These are phyloP conservation scores for Micropterix aruncella DNA, from an alignment of 2,888 invertebrate genomes.

Conservation along the genomic window DNA sequence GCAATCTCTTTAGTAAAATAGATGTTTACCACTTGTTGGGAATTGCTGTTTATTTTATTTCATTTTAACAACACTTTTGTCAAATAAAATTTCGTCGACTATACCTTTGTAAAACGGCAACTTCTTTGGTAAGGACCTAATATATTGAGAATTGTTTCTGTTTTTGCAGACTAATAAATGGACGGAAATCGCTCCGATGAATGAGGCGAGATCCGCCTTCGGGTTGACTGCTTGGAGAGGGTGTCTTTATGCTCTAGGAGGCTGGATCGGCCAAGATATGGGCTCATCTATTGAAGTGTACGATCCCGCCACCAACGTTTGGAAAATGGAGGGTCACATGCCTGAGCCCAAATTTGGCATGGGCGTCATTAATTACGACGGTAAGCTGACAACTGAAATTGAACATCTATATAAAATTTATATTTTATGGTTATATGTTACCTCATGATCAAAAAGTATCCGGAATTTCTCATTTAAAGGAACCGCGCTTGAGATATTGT, in stretches of 20 bases:
- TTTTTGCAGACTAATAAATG: constrained; percentile 36
- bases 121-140: too few species aligned
- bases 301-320: constrained; percentile 63
- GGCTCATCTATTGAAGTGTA: constrained; percentile 81
- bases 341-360: constrained; percentile 81
- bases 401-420: constrained; percentile 1
- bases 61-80: too few species aligned
- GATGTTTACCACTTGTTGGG: too few species aligned
- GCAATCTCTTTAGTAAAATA: too few species aligned
- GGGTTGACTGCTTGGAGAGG: constrained; percentile 76
- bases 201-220: constrained; percentile 78
- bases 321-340: constrained; percentile 65
- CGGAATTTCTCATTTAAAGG: too few species aligned
- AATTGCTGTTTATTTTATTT: too few species aligned
- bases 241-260: constrained; percentile 76
- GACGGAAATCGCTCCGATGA: constrained; percentile 55
- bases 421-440: too few species aligned
- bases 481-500: too few species aligned
- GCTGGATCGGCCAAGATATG: constrained; percentile 88
- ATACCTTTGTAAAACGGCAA: too few species aligned
- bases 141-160: too few species aligned
- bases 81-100: too few species aligned
- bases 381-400: constrained; percentile 32
- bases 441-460: too few species aligned
- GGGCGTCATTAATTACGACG: constrained; percentile 77